phyloP scores from a whole-genome alignment of 2,888 invertebrate species.

The Drosophila setosimentum region DNA sequence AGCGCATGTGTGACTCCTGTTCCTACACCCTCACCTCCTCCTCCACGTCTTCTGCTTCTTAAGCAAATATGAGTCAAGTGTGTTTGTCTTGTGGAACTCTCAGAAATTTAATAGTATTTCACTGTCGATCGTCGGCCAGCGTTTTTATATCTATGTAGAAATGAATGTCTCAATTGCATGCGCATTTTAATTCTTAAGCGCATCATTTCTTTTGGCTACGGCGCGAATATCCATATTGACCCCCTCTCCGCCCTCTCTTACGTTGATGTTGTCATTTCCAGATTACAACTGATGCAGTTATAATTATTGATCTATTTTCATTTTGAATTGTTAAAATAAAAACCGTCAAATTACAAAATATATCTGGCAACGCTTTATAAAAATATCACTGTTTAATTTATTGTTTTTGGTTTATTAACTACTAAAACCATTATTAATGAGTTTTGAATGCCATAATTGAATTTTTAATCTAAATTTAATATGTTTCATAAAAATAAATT shows the following conservation, averaged over 20 bases:
- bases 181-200: constrained; percentile 36
- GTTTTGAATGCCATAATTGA: neutral
- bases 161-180: constrained; percentile 62
- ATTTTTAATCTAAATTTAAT: neutral
- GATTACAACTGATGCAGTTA: neutral
- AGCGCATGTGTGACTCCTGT: constrained; percentile 38
- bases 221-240: constrained; percentile 45
- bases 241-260: neutral
- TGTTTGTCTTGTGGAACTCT: constrained; percentile 26
- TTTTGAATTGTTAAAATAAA: neutral
- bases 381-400: neutral
- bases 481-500: neutral
- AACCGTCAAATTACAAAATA: neutral
- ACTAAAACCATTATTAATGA: neutral
- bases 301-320: neutral
- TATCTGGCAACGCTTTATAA: constrained; percentile 20
- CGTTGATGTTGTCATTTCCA: neutral
- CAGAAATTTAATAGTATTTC: constrained; percentile 41
- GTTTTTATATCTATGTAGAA: constrained; percentile 30
- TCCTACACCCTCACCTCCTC: neutral
- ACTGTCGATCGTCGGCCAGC: constrained; percentile 29
- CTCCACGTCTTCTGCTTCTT: neutral
- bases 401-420: neutral
- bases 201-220: constrained; percentile 24
- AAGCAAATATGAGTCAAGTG: constrained; percentile 72